phyloP scores from a whole-genome alignment of 2,888 invertebrate species.

The Netelia virgata region DNA sequence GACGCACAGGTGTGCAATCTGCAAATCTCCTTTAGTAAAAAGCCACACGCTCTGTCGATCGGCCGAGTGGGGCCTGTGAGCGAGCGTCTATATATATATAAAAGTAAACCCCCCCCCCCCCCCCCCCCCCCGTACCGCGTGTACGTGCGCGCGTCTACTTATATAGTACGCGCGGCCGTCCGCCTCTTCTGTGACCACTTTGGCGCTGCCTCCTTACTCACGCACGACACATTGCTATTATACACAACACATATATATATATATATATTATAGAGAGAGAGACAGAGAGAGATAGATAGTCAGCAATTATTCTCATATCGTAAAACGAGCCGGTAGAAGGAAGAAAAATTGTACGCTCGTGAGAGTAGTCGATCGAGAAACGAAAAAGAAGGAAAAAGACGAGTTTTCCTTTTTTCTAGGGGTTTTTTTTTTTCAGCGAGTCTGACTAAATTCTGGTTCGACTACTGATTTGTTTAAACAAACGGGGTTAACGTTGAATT shows the following conservation, averaged over 20 bases:
- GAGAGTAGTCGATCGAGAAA: not conserved
- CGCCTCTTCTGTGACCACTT: constrained; percentile 38
- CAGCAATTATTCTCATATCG: constrained; percentile 48
- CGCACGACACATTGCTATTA: constrained; percentile 53
- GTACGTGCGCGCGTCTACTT: constrained; percentile 12
- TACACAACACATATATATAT: not conserved
- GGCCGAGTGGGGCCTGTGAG: constrained; percentile 38
- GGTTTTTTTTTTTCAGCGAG: too few species aligned
- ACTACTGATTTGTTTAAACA: too few species aligned
- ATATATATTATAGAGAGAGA: too few species aligned
- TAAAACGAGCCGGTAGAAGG: constrained; percentile 5
- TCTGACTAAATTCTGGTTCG: too few species aligned
- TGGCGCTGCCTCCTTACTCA: constrained; percentile 27
- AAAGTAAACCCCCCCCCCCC: constrained; percentile 3
- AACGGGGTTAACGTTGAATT: too few species aligned
- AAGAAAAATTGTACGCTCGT: constrained; percentile 15
- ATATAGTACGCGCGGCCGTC: constrained; percentile 30
- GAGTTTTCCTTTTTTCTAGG: too few species aligned
- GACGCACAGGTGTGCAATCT: constrained; percentile 83
- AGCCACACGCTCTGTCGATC: constrained; percentile 75
- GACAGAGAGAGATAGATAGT: too few species aligned
- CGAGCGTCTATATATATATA: not conserved
- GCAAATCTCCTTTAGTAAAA: constrained; percentile 81
- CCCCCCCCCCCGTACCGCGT: not conserved
- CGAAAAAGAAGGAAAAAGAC: not conserved